Percentiles rank a stretch among this genome's conserved stretches.
These are phyloP conservation scores for Epirrhoe alternata DNA, from an alignment of 2,888 invertebrate genomes.

Conservation along the genomic window DNA sequence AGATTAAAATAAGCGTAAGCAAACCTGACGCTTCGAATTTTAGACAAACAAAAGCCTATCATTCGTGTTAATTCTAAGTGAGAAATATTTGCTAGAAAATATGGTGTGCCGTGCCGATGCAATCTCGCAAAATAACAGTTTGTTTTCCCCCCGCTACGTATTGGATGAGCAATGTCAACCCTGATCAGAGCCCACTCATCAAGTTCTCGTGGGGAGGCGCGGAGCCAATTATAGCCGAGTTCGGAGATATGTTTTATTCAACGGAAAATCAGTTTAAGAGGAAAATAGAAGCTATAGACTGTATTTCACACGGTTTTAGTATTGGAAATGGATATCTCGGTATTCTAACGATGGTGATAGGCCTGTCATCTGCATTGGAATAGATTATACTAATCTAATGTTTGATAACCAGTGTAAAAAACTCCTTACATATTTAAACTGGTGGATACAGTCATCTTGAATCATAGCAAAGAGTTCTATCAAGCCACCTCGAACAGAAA, in stretches of 20 bases:
- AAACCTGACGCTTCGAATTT: too few species aligned
- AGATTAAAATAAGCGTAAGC: too few species aligned
- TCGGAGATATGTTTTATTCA: conserved; percentile 43
- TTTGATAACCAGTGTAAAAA: neutral
- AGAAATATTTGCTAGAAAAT: neutral
- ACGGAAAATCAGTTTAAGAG: conserved; percentile 20
- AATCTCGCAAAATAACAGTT: neutral
- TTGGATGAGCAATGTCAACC: conserved; percentile 30
- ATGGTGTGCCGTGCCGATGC: neutral
- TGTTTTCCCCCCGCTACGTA: neutral
- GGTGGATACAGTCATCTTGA: too few species aligned
- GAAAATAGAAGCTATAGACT: conserved; percentile 7
- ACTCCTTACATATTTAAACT: too few species aligned
- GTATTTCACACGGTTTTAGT: neutral
- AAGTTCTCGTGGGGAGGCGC: conserved; percentile 28
- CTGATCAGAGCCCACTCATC: conserved; percentile 23
- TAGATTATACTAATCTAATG: too few species aligned
- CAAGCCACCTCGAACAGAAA: too few species aligned
- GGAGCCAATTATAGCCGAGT: conserved; percentile 38
- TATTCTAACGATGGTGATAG: too few species aligned
- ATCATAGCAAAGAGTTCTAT: too few species aligned
- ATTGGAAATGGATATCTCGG: neutral
- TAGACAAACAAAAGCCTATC: too few species aligned
- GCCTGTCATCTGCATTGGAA: too few species aligned
- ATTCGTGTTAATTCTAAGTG: too few species aligned